Conservation (phyloP, 1,140 invertebrate species). For the Aradophagus sp. region DNA sequence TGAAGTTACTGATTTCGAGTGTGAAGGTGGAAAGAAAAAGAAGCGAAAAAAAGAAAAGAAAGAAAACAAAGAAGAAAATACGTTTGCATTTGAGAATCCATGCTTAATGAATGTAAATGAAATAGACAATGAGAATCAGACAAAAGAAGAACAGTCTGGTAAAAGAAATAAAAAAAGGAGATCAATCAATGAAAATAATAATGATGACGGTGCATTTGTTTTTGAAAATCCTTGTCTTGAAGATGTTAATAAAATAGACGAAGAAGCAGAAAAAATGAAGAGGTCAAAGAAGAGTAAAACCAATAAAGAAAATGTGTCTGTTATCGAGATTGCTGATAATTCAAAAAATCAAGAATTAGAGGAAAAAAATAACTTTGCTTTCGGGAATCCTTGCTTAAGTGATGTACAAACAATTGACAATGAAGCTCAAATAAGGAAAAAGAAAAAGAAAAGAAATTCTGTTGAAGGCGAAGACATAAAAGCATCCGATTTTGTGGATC, state of each 20-base stretch:
- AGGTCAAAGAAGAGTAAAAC: conserved; percentile 23
- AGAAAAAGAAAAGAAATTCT: conserved; percentile 31
- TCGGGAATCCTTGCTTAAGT: conserved; percentile 37
- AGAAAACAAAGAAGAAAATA: background rate
- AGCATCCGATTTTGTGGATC: too few relatives aligned
- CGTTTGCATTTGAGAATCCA: conserved; percentile 62
- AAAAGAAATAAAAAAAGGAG: conserved; percentile 26
- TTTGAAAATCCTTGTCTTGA: conserved; percentile 28
- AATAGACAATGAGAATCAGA: conserved; percentile 20
- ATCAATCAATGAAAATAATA: background rate
- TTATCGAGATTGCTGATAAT: conserved; percentile 21
- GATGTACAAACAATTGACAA: conserved; percentile 27
- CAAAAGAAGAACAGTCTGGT: background rate
- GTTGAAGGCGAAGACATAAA: background rate
- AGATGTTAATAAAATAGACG: conserved; percentile 14
- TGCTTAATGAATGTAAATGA: conserved; percentile 41
- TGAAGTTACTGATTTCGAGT: conserved; percentile 2
- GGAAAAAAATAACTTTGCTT: conserved; percentile 37
- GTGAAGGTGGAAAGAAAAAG: background rate
- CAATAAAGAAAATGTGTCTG: conserved; percentile 15
- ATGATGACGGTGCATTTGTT: conserved; percentile 1
- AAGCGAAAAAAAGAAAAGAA: conserved; percentile 1
- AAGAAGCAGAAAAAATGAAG: conserved; percentile 12
- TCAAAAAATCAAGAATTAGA: conserved; percentile 36
- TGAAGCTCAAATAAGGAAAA: conserved; percentile 22